Percentiles rank a stretch among this genome's conserved stretches.
These are phyloP conservation scores for Troilus luridus DNA, from an alignment of 2,888 invertebrate genomes.

Conservation along the genomic window DNA sequence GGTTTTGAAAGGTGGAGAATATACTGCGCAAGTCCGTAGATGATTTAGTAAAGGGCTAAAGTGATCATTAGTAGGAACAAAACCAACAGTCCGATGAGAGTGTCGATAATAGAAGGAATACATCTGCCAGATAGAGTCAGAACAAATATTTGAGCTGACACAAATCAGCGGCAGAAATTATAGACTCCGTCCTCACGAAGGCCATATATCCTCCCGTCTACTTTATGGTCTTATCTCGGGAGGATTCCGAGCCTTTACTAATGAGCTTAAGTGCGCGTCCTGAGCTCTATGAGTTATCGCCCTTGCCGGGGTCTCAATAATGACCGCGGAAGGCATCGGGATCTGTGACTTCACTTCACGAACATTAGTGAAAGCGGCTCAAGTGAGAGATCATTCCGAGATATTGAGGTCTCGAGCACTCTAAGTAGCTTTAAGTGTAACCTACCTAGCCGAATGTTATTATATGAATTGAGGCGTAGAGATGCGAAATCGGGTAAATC, in stretches of 20 bases:
- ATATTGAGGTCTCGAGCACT: too few species aligned
- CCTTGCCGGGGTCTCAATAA: background rate
- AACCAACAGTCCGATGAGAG: slow-evolving; percentile 29
- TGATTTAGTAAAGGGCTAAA: slow-evolving; percentile 14
- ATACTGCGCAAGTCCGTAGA: background rate
- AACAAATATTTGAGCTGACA: slow-evolving; percentile 50
- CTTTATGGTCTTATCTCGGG: slow-evolving; percentile 35
- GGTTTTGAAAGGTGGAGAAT: slow-evolving; percentile 23
- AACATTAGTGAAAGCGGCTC: background rate
- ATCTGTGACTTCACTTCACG: background rate
- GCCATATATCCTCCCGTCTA: slow-evolving; percentile 40
- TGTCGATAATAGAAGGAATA: slow-evolving; percentile 13
- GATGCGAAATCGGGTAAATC: too few species aligned
- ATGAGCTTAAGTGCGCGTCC: slow-evolving; percentile 25
- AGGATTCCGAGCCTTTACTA: slow-evolving; percentile 33
- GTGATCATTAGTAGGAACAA: slow-evolving; percentile 37
- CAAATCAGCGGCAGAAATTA: slow-evolving; percentile 17
- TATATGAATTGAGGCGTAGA: too few species aligned
- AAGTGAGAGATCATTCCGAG: too few species aligned
- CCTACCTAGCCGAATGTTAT: too few species aligned
- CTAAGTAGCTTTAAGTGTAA: too few species aligned
- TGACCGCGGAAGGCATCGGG: background rate
- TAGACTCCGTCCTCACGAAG: slow-evolving; percentile 28
- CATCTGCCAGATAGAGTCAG: slow-evolving; percentile 27
- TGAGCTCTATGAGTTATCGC: slow-evolving; percentile 11